Evolutionary conservation across 1,140 invertebrate species (phyloP), one percentile per base, ranked within the genome.

Genomic region (Holcopasites calliopsidis): DNA sequence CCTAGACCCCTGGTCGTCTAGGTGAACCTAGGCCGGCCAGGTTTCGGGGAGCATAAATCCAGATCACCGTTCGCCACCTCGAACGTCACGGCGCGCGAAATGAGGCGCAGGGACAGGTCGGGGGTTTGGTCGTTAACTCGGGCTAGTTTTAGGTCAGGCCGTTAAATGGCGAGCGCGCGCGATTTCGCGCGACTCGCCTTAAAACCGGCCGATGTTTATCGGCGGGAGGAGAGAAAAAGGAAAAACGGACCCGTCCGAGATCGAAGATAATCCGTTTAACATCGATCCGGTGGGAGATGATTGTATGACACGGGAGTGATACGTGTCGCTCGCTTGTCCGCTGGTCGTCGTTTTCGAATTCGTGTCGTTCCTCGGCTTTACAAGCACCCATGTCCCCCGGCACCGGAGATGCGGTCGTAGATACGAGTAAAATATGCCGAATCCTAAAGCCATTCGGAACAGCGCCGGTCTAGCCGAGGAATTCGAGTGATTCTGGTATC

Each of bases 181-280:
- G 60, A 72, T 72, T 72, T 40, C 35, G 42, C 31, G 18, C 7
- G 31, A 31, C 55, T 35, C n/a, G 10, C 61, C 60, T 23, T 11
- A 47, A 49, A 50, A 50, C 60, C 40, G 42, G 7, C n/a, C 66
- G 40, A 76, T 73, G 77, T 76, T 71, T 71, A 71, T 71, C 69
- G 57, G 57, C n/a, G n/a, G n/a, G n/a, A n/a, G n/a, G n/a, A n/a
- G n/a, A n/a, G n/a, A n/a, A n/a, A n/a, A n/a, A n/a, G 1, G 31
- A 55, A 57, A 38, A 50, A 71, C 69, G 57, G 33, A 71, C 69
- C 57, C 69, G 61, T 71, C 69, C n/a, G 21, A 31, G 69, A 71
- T 71, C 23, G 6, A 3, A 26, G 69, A 71, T 71, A 71, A 40
- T 11, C 3, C 69, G 69, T 71, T 71, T 71, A 71, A 55, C 69